Evolutionary conservation across 2,113 vertebrate species (phyloP), one percentile per base, ranked within the genome.

Genomic region (Pardalotus punctatus): DNA sequence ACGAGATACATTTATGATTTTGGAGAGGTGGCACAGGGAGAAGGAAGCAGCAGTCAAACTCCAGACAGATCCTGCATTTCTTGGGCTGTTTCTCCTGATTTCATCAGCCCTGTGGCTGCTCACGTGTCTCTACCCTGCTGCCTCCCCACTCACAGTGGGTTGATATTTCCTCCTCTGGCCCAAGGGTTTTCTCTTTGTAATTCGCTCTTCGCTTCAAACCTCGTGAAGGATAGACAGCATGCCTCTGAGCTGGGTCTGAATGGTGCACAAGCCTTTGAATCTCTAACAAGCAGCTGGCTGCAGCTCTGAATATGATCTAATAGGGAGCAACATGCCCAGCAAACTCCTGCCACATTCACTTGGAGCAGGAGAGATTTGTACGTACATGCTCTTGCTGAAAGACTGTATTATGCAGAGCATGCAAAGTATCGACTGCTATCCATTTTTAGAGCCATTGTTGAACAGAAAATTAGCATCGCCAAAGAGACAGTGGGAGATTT

Each of bases 391-490:
- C 88, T 90, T 73, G 54, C 85, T 97, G 86, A 87, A 95, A 96
- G 81, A 53, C 73, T 79, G 10, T 25, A 61, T 92, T 90, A 93
- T 93, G 87, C 42, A 2, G 80, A 78, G 58, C 72, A 94, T 93
- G 81, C 84, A 90, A 93, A 86, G 78, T 93, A 87, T 86, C 12
- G n/a, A 69, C 56, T 83, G 81, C 74, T 80, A 74, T 77, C 83
- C 73, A 40, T 95, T 94, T 95, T 96, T 94, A 94, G 92, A 90
- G 83, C 79, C 88, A 88, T 80, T 93, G 67, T 97, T 85, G 47
- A 77, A 70, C 65, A 71, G 77, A 89, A 94, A 86, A 72, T 95
- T 95, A 90, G 84, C 91, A 76, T 67, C 20, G 1, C 1, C 40
- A 50, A 89, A 82, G 62, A 91, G 82, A 95, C 87, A 66, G 93